Evolutionary conservation across 1,140 invertebrate species (phyloP).

Genomic region (Goniozus legneri): DNA sequence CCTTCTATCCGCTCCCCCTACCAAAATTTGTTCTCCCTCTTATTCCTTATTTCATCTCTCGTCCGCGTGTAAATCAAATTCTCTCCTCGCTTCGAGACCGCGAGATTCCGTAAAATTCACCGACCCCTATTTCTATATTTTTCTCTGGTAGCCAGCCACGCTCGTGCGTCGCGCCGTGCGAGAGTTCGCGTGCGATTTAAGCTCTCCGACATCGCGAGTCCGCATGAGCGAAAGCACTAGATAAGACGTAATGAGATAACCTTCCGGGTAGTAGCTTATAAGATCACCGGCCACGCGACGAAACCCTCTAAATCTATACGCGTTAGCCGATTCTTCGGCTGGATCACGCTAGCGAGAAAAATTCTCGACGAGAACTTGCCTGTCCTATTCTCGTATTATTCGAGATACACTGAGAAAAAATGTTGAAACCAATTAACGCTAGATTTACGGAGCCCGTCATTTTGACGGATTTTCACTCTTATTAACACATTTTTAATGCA

Average conservation of each 20-base stretch:
- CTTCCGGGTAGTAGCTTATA: constrained; percentile 42
- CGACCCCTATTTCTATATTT: too few relatives aligned
- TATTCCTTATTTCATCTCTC: too few relatives aligned
- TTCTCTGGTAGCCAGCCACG: too few relatives aligned
- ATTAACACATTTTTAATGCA: too few relatives aligned
- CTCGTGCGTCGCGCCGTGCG: too few relatives aligned
- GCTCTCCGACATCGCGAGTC: constrained; percentile 28
- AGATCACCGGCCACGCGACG: constrained; percentile 52
- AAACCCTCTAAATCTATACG: constrained; percentile 51
- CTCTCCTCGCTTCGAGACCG: too few relatives aligned
- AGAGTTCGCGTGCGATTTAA: constrained; percentile 46
- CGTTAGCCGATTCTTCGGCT: constrained; percentile 33
- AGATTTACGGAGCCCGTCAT: too few relatives aligned
- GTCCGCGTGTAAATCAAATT: too few relatives aligned
- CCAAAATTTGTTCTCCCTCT: too few relatives aligned
- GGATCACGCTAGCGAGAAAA: too few relatives aligned
- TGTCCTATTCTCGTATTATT: neutral
- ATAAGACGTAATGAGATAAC: constrained; percentile 53
- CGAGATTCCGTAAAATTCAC: too few relatives aligned
- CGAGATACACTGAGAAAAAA: constrained; percentile 2
- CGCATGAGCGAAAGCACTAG: constrained; percentile 43
- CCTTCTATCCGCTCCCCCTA: constrained; percentile 6
- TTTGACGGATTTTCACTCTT: too few relatives aligned
- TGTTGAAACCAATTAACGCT: constrained; percentile 15
- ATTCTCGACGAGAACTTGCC: neutral